Evolutionary conservation across 2,113 vertebrate genomes (phyloP), one percentile per base, ranked within the genome.

Genomic region (Protobothrops flavoviridis): DNA sequence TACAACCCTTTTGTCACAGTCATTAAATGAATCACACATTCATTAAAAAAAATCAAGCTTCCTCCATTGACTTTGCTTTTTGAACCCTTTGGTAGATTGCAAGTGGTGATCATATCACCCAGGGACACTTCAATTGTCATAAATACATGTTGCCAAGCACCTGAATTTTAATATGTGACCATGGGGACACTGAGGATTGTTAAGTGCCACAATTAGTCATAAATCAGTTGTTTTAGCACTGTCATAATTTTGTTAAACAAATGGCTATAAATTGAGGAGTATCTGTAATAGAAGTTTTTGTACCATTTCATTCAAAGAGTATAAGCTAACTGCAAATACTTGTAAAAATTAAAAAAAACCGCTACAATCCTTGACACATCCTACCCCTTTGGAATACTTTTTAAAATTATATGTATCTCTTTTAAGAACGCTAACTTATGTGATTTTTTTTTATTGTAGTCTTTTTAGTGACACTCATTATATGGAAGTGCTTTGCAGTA

Each of bases 381-480:
- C 43, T 59, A 4, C 33, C 39, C 85, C 57, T 86, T n/a, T 61
- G 55, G 53, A 20, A 52, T 48, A 61, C 55, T 90, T n/a, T 88
- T 45, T 55, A 4, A 57, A 29, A 26, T 87, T 92, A 4, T n/a
- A 10, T 69, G 8, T 7, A 15, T 29, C 43, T 90, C 1, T 53
- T 74, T 91, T 55, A 43, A 92, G 33, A 43, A 81, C 43, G 33
- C 33, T 21, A 21, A 39, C n/a, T 81, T 81, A 39, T 61, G 21
- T 53, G 64, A 91, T 91, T 95, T 94, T 96, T 48, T 64, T 11
- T 90, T 91, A 52, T 29, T 94, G 57, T 94, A 99, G 99, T 95
- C 96, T 96, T 94, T 95, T 99, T 69, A 98, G 98, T 55, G 99
- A 98, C 89, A 93, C 98, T 93, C 97, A 98, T 90, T 98, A 98